These are phyloP conservation scores for Campylomormyrus numenius DNA, from an alignment of 2,113 vertebrate species.

Conservation along the genomic window DNA sequence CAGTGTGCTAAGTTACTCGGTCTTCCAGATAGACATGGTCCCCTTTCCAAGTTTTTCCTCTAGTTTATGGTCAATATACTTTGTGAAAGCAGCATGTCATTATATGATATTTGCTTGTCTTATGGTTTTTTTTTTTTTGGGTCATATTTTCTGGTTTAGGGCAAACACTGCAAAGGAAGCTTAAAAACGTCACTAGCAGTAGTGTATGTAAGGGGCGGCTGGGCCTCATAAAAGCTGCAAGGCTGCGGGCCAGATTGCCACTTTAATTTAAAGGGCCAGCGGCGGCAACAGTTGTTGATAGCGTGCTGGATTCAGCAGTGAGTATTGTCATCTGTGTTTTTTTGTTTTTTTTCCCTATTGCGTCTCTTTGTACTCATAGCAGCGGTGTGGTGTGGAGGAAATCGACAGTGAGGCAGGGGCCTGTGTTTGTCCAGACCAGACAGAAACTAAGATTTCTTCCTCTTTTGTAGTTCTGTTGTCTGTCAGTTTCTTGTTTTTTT, in stretches of 20 bases:
- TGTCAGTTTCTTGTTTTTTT: neutral
- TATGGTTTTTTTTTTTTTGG: neutral
- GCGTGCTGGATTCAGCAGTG: neutral
- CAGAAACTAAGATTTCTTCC: conserved; percentile 3
- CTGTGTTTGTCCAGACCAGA: conserved; percentile 14
- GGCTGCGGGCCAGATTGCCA: neutral
- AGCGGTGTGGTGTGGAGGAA: neutral
- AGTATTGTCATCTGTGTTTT: neutral
- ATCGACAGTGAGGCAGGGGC: conserved; percentile 9
- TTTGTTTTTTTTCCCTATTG: too few relatives aligned
- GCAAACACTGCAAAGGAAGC: neutral
- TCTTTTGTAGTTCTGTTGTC: neutral
- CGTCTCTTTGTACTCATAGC: neutral
- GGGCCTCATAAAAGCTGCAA: neutral
- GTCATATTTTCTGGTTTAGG: neutral
- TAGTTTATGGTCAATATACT: neutral
- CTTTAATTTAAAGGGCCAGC: neutral
- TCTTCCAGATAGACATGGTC: neutral
- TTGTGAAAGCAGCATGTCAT: neutral
- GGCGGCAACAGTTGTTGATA: neutral
- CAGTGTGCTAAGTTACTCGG: neutral
- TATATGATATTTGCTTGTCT: neutral
- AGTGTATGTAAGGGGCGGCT: neutral
- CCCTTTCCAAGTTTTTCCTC: neutral
- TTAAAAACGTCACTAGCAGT: neutral